Evolutionary conservation across 2,888 invertebrate species (phyloP), one percentile per base, ranked within the genome.

Genomic region (Sclerodermus sp.): DNA sequence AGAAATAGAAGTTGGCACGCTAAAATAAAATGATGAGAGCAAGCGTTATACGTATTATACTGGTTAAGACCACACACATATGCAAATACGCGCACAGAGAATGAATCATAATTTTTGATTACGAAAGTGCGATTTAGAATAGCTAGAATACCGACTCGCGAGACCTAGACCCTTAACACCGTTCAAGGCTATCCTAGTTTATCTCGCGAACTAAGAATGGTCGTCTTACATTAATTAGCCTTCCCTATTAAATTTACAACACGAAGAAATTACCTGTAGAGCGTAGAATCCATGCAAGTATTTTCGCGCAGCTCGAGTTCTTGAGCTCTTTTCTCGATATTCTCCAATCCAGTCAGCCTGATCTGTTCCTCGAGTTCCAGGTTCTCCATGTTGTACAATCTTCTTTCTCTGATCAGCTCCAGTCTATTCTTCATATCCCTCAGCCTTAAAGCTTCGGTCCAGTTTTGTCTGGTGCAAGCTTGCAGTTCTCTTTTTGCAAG

Each of bases 401-500:
- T 62, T 32, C 65, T 71, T 42, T 74, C 76, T 8, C 70, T 64
- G 2, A 64, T 55, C 8, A 76, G 49, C 47, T 68, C 73, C 34
- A 77, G 34, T n/a, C 64, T 62, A 49, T 76, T 75, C 36, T 62
- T 65, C 76, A 76, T 76, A 38, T 75, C 74, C 10, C 74, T 55
- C 0, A 77, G 52, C n/a, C 76, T 63, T 6, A 77, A 43, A 1
- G 75, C 74, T 10, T 77, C 75, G 46, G 68, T 67, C 73, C 74
- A 77, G 13, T 53, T 61, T 3, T 71, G 71, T 13, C 67, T 70
- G 9, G 52, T 58, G 42, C 67, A 70, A 2, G 72, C 75, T 14
- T 66, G 64, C 29, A 51, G 30, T 31, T 77, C 76, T 10, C 73
- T 57, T 14, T 54, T 66, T 10, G 57, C 52, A 2, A 76, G 54